Conservation (phyloP, 1,140 invertebrate species). For the Tetramorium alpestre region DNA sequence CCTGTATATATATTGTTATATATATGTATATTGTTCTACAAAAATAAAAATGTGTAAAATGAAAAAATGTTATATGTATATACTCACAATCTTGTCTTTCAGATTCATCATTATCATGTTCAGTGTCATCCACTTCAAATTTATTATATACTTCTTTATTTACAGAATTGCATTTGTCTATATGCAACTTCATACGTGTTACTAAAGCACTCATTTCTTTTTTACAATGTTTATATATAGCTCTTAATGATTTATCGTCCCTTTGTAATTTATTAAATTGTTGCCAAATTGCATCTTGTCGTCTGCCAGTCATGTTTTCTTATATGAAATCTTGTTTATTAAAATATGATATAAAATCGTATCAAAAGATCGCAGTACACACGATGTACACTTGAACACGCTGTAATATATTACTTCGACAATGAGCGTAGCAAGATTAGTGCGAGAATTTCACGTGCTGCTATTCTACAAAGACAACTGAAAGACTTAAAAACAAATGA, state of each 20-base stretch:
- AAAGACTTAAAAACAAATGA: too few species aligned
- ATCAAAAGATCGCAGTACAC: too few species aligned
- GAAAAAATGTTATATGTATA: background rate
- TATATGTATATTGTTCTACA: too few species aligned
- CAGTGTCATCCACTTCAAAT: background rate
- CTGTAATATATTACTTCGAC: too few species aligned
- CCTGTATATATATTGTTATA: too few species aligned
- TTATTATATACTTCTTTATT: background rate
- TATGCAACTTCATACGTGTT: conserved; percentile 5
- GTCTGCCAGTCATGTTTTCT: background rate
- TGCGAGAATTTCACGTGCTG: too few species aligned
- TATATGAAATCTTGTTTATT: background rate
- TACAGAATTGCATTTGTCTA: background rate
- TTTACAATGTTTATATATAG: background rate
- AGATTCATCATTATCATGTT: background rate
- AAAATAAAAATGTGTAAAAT: too few species aligned
- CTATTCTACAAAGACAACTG: too few species aligned
- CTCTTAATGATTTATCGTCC: background rate
- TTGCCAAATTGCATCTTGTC: background rate
- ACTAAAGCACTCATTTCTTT: conserved; percentile 10
- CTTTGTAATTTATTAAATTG: background rate
- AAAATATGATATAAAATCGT: too few species aligned
- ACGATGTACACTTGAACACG: too few species aligned
- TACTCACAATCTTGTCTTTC: background rate
- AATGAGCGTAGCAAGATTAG: too few species aligned